Base-by-base conservation (phyloP, 2,113 vertebrate genomes). In the Microcebus griseorufus region DNA sequence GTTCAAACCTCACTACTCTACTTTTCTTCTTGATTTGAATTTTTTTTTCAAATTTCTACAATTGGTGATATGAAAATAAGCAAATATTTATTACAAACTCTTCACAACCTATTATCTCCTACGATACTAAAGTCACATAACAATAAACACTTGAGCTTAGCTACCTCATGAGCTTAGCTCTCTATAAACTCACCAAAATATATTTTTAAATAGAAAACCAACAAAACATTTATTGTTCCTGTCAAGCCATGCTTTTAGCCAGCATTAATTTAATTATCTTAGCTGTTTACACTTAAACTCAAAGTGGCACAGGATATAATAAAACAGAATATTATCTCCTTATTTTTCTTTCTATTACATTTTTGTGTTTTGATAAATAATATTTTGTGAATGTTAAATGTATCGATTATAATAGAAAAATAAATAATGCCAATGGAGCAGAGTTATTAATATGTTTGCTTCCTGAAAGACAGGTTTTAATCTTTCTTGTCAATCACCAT, bases 401-500 rank as follows among this genome's bases (percentile, higher is more conserved):
- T 34, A 18, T 62, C 37, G 62, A 62, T 48, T 67, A 64, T 86
- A 42, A 23, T 29, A 62, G 23, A 18, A 84, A 88, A 85, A 32
- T 76, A n/a, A 67, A 32, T 45, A 73, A 58, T 48, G 12, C n/a
- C 22, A 42, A 67, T 42, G 12, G 1, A 90, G 32, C n/a, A 45
- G 39, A 86, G 0, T 32, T 64, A 94, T 84, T 69, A 93, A 96
- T 94, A 22, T 83, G 17, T 23, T 64, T 91, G 18, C 6, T 80
- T 93, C 1, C 23, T 70, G 23, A 88, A 97, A 97, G 6, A 17
- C n/a, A 78, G 4, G 3, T 11, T 12, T 95, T 37, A 34, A 37
- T 93, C 42, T 95, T 93, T n/a, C 3, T 94, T 94, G 22, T 34
- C 58, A 96, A 0, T 23, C 84, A 67, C 97, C 92, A 92, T 42